Base-by-base conservation (phyloP, 2,113 vertebrate genomes). In the Sinocyclocheilus anshuiensis region DNA sequence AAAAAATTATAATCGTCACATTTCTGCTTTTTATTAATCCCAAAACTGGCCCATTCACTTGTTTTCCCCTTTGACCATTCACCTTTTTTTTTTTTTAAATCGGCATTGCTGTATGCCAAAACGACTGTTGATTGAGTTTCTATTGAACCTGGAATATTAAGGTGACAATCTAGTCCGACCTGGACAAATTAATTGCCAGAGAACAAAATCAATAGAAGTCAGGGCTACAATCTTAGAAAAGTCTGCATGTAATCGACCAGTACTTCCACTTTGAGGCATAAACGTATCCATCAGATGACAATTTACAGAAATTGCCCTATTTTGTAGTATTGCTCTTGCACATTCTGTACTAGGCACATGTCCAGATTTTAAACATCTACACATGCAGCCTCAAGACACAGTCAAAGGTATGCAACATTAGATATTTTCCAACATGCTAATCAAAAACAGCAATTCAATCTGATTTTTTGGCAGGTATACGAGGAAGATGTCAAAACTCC, bases 281-380 rank as follows among this genome's bases (percentile, higher is more conserved):
- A 86, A 13, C 74, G 26, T 59, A 77, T 53, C 22, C 61, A 86
- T 80, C 29, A 82, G 57, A 55, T 4, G 65, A 74, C 67, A 83
- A 85, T 87, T 75, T 87, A 74, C 72, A 12, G 1, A 76, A 84
- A 88, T 65, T 45, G 39, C 26, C 26, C 57, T 82, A 71, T 74
- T 82, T 79, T 80, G 10, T 45, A 22, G 55, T 42, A 24, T 16
- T 36, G 53, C n/a, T 84, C 71, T 6, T 78, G 12, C 4, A 45
- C 85, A 53, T 29, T 83, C 50, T 72, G 39, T 75, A 59, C 85
- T 69, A 86, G 91, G 90, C 69, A 69, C 61, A 2, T 3, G 12
- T 84, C 74, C 76, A 53, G n/a, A 26, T 53, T 72, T 82, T 91
- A 91, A 91, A 80, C 75, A 85, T 61, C 80, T 76, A 11, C 90